Percentiles rank a stretch among this genome's conserved stretches.
Evolutionary conservation across 2,113 vertebrate genomes (phyloP).

Genomic region (Pipa parva): DNA sequence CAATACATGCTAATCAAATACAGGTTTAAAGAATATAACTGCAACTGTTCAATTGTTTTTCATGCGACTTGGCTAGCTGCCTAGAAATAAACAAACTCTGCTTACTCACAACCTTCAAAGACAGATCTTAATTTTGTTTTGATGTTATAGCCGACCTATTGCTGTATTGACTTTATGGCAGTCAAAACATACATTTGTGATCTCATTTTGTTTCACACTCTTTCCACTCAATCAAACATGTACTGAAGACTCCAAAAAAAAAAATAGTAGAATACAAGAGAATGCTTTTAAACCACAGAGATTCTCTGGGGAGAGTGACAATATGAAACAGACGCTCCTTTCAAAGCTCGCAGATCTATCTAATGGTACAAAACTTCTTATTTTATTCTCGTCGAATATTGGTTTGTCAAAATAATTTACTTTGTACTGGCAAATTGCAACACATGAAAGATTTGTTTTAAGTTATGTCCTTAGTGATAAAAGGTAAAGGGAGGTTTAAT

Average conservation of each 20-base stretch:
- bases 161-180: slow-evolving; percentile 75
- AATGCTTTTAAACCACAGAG: slow-evolving; percentile 61
- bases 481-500: slow-evolving; percentile 57
- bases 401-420: slow-evolving; percentile 45
- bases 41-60: too few relatives aligned
- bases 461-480: slow-evolving; percentile 38
- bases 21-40: too few relatives aligned
- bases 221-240: slow-evolving; percentile 71
- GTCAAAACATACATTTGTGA: slow-evolving; percentile 85
- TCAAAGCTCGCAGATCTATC: slow-evolving; percentile 57
- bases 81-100: slow-evolving; percentile 48
- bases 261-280: too few relatives aligned
- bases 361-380: slow-evolving; percentile 41
- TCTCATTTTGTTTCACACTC: slow-evolving; percentile 70
- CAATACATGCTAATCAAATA: too few relatives aligned
- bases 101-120: slow-evolving; percentile 65
- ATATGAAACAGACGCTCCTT: slow-evolving; percentile 67
- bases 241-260: slow-evolving; percentile 55
- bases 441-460: slow-evolving; percentile 64
- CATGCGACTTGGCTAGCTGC: slow-evolving; percentile 46
- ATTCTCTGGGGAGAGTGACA: slow-evolving; percentile 64
- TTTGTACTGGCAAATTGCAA: slow-evolving; percentile 54
- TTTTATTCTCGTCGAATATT: slow-evolving; percentile 36
- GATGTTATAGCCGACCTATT: slow-evolving; percentile 82
- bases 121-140: slow-evolving; percentile 87